phyloP scores from a whole-genome alignment of 30 jellyfish, hydroid and myxozoan genomes.

The Chironex yamaguchii region DNA sequence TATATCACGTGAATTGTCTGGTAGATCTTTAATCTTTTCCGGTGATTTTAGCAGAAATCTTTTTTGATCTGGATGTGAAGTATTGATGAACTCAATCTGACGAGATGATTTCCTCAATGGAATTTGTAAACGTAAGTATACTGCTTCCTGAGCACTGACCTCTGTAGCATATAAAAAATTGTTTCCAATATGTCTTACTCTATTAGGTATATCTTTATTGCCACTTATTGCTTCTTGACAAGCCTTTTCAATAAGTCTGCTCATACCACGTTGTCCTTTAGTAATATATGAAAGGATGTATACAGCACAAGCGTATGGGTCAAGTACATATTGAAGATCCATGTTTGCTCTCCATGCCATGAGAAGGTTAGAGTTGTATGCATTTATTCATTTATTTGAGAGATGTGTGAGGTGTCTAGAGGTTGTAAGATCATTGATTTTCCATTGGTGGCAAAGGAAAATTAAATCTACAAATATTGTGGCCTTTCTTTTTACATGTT shows the following conservation, averaged over 20 bases:
- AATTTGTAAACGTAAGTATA: conserved; percentile 12
- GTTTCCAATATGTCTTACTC: conserved; percentile 30
- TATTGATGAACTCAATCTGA: conserved; percentile 25
- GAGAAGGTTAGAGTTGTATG: conserved; percentile 25
- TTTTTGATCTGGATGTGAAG: conserved; percentile 24
- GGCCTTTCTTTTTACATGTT: conserved; percentile 40
- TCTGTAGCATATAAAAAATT: conserved; percentile 45
- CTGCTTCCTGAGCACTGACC: conserved; percentile 60
- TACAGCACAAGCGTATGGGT: conserved; percentile 48
- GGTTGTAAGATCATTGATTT: conserved; percentile 17
- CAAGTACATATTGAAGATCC: conserved; percentile 49
- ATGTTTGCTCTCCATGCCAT: conserved; percentile 58
- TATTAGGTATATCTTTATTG: neutral
- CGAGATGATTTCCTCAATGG: conserved; percentile 45
- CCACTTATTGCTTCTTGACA: too few relatives aligned
- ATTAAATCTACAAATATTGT: conserved; percentile 44
- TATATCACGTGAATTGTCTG: conserved; percentile 26
- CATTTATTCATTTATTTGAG: conserved; percentile 10
- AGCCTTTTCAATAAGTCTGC: conserved; percentile 34
- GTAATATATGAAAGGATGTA: conserved; percentile 28
- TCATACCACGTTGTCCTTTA: conserved; percentile 55
- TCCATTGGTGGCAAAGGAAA: conserved; percentile 60
- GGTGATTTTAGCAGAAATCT: neutral
- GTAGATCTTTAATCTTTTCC: conserved; percentile 3
- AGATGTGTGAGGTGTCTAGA: conserved; percentile 9